A percentile compares a stretch with the other conserved stretches of the same genome.
Evolutionary conservation across 2,113 vertebrate species (phyloP).

Genomic region (Varanus komodoensis): DNA sequence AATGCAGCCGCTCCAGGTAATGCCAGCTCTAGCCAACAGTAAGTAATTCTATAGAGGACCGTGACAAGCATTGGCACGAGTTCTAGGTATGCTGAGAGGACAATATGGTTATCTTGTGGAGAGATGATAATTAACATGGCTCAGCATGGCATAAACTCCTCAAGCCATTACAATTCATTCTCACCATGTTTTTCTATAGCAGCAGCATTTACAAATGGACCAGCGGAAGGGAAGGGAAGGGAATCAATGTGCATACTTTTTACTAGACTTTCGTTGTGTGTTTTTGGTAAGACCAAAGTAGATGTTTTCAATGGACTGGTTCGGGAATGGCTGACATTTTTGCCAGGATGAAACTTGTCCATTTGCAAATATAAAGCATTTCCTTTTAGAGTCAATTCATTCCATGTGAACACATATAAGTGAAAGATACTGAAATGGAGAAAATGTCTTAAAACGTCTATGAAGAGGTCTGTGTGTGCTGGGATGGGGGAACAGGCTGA

Average conservation of each 20-base stretch:
- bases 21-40: constrained; percentile 20
- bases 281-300: background rate
- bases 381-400: too few relatives aligned
- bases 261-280: background rate
- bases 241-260: background rate
- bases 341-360: too few relatives aligned
- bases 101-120: background rate
- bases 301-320: background rate
- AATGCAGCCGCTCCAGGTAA: constrained; percentile 27
- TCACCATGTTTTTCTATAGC: background rate
- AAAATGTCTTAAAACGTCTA: too few relatives aligned
- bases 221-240: background rate
- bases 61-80: constrained; percentile 22
- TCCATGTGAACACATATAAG: too few relatives aligned
- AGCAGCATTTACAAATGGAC: background rate
- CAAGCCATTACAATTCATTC: constrained; percentile 15
- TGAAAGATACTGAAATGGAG: too few relatives aligned
- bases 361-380: too few relatives aligned
- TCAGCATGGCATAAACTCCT: background rate
- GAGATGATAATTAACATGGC: background rate
- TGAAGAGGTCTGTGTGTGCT: too few relatives aligned
- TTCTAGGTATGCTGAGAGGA: constrained; percentile 18
- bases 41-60: constrained; percentile 33
- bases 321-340: too few relatives aligned
- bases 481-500: too few relatives aligned